These are phyloP conservation scores for Hirundo rustica DNA, from an alignment of 2,797 vertebrate genomes.

Conservation along the genomic window DNA sequence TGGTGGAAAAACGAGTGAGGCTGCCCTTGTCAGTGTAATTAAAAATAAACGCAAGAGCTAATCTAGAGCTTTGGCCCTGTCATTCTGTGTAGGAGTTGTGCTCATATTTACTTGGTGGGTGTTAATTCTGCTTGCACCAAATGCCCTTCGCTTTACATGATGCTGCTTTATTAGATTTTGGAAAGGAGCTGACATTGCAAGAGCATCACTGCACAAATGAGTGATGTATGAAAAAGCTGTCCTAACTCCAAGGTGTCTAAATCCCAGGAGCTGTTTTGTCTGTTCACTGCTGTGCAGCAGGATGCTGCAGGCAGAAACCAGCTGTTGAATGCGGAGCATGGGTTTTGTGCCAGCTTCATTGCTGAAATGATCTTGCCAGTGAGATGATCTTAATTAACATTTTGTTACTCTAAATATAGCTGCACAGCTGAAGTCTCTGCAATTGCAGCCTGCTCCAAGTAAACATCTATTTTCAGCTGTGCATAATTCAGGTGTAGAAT, in stretches of 20 bases:
- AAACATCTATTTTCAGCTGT: constrained; percentile 62
- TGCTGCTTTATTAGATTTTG: not conserved
- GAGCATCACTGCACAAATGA: not conserved
- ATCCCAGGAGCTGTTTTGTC: not conserved
- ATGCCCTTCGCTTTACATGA: not conserved
- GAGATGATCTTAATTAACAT: constrained; percentile 54
- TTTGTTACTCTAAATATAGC: constrained; percentile 52
- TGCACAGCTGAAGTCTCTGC: constrained; percentile 50
- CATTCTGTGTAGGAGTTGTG: not conserved
- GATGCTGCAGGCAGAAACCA: not conserved
- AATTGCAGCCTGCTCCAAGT: constrained; percentile 21
- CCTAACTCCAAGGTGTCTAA: not conserved
- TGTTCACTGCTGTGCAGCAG: not conserved
- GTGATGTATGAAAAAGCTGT: not conserved
- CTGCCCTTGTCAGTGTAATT: not conserved
- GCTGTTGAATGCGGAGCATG: not conserved
- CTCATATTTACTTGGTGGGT: not conserved
- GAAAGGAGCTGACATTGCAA: not conserved
- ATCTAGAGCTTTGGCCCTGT: not conserved
- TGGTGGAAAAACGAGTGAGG: not conserved
- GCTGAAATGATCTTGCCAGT: not conserved
- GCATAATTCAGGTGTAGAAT: constrained; percentile 31
- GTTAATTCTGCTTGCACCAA: not conserved
- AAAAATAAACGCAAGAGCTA: not conserved
- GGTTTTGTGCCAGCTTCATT: not conserved